Evolutionary conservation across 2,797 vertebrate genomes (phyloP).

Genomic region (Chiroxiphia lanceolata): DNA sequence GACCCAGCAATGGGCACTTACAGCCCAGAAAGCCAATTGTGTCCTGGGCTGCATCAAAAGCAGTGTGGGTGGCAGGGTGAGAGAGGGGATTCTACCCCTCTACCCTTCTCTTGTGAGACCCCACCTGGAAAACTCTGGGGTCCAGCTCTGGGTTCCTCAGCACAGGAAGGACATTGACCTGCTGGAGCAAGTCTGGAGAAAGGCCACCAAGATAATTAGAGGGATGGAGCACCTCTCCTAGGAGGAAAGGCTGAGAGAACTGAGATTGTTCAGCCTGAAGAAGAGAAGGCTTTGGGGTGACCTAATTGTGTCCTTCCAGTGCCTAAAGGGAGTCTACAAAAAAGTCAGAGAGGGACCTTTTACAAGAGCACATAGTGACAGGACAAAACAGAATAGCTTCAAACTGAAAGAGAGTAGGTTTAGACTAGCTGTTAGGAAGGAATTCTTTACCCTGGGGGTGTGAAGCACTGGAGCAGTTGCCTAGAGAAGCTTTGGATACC

Average conservation of each 20-base stretch:
- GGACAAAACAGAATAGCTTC: background rate
- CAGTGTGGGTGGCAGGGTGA: background rate
- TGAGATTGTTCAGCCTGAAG: background rate
- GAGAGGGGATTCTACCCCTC: background rate
- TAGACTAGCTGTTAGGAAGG: background rate
- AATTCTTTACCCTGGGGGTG: background rate
- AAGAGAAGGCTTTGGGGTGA: background rate
- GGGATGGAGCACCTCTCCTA: background rate
- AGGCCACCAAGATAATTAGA: rapidly evolving
- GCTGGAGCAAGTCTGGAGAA: background rate
- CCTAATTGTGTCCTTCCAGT: background rate
- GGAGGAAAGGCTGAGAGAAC: background rate
- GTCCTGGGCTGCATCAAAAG: background rate
- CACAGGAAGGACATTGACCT: background rate
- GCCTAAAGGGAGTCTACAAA: background rate
- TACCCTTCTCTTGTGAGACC: background rate
- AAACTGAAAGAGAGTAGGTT: background rate
- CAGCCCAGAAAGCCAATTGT: background rate
- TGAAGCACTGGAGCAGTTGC: background rate
- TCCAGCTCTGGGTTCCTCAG: background rate
- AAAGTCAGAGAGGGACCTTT: background rate
- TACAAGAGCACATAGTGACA: background rate
- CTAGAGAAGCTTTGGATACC: background rate
- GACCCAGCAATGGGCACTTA: background rate
- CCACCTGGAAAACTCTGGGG: background rate